Conservation (phyloP, 2,113 vertebrate species). For the Cygnus atratus region DNA sequence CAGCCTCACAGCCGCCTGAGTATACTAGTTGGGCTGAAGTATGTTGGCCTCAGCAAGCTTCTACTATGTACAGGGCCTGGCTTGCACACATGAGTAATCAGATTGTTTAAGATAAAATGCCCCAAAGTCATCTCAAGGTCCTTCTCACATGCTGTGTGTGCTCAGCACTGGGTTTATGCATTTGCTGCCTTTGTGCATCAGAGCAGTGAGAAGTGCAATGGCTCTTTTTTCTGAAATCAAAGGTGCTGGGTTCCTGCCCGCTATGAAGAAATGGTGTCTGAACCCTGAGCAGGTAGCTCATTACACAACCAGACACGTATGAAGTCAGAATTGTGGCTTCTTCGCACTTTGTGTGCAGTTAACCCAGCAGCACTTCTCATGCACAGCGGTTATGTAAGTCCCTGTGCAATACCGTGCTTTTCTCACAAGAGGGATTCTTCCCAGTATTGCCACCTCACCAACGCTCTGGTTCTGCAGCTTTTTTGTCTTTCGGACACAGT, state of each 20-base stretch:
- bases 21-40: background rate
- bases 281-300: background rate
- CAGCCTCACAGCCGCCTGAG: background rate
- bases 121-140: slow-evolving; percentile 47
- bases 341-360: background rate
- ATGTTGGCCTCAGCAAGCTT: background rate
- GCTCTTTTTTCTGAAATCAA: rapidly evolving
- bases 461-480: rapidly evolving
- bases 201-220: rapidly evolving
- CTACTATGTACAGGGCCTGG: rapidly evolving
- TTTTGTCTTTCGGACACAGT: background rate
- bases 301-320: rapidly evolving
- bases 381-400: rapidly evolving
- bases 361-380: background rate
- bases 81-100: background rate
- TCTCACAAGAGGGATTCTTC: background rate
- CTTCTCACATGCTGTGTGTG: rapidly evolving
- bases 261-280: rapidly evolving
- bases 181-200: background rate
- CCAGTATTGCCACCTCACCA: background rate
- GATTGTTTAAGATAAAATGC: background rate
- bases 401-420: background rate
- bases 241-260: rapidly evolving
- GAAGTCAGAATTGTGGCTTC: background rate
- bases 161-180: rapidly evolving